These are phyloP conservation scores for Euplagia quadripunctaria DNA, from an alignment of 2,888 invertebrate species.

Conservation along the genomic window DNA sequence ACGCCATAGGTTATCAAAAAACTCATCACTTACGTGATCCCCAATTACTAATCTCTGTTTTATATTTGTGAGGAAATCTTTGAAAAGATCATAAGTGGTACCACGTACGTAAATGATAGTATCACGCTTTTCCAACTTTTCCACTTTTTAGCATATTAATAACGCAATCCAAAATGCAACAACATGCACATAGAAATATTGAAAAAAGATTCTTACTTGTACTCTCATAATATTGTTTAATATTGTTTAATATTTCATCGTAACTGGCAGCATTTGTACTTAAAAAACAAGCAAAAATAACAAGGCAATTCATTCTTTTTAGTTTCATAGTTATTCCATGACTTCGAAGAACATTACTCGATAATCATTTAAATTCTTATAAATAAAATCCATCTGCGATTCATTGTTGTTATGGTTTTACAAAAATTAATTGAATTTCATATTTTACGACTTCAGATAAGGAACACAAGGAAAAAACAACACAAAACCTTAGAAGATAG, in stretches of 20 bases:
- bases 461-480: constrained; percentile 7
- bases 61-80: too few species aligned
- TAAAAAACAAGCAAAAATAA: not conserved
- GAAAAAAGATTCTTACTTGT: not conserved
- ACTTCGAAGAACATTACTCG: not conserved
- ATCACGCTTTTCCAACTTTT: too few species aligned
- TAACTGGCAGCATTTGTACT: not conserved
- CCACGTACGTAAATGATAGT: too few species aligned
- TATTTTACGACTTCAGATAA: constrained; percentile 41
- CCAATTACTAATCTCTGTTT: too few species aligned
- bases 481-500: not conserved
- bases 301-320: not conserved
- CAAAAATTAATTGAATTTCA: constrained; percentile 39
- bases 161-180: too few species aligned
- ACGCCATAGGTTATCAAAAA: too few species aligned
- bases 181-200: not conserved
- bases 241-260: not conserved
- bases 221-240: not conserved
- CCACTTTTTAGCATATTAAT: too few species aligned
- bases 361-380: not conserved
- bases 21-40: too few species aligned
- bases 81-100: too few species aligned
- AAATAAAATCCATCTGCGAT: not conserved
- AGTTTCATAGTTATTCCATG: not conserved
- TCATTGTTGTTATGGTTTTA: not conserved